These are phyloP conservation scores for Pedetes capensis DNA, from an alignment of 2,113 vertebrate genomes.

Conservation along the genomic window DNA sequence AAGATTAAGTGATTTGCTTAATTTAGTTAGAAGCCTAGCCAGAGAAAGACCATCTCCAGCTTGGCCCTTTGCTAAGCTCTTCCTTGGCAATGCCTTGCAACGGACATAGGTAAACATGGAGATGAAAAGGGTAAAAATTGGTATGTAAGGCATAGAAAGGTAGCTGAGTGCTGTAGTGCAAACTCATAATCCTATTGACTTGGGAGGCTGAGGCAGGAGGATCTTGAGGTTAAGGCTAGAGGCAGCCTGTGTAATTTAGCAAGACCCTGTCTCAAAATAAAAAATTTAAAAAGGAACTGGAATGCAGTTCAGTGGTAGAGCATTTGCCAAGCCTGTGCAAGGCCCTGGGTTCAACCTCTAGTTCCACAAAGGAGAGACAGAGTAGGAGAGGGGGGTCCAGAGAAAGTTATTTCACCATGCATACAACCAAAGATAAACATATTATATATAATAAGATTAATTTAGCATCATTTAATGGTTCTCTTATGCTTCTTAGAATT, in stretches of 20 bases:
- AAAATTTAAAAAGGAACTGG: too few species aligned
- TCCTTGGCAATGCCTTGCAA: not conserved
- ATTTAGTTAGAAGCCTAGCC: slow-evolving; percentile 46
- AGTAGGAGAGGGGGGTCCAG: too few species aligned
- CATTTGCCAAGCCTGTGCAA: too few species aligned
- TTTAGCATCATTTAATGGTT: slow-evolving; percentile 4
- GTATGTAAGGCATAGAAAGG: not conserved
- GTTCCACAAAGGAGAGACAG: too few species aligned
- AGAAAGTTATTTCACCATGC: not conserved
- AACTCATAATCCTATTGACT: too few species aligned
- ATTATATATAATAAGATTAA: not conserved
- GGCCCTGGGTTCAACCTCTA: too few species aligned
- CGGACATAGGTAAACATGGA: not conserved
- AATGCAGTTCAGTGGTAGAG: too few species aligned
- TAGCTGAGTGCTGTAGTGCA: too few species aligned
- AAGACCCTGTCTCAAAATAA: too few species aligned
- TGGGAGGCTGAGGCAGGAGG: too few species aligned
- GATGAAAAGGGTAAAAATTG: not conserved
- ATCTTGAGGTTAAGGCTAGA: too few species aligned
- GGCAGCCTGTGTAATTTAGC: too few species aligned
- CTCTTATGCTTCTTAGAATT: not conserved
- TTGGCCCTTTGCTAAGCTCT: not conserved
- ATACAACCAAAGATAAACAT: not conserved
- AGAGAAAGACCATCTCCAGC: not conserved
- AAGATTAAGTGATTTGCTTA: slow-evolving; percentile 49